A percentile compares a stretch with the other conserved stretches of the same genome.
Conservation (phyloP, 2,888 invertebrate genomes). For the Ligdia adustata region DNA sequence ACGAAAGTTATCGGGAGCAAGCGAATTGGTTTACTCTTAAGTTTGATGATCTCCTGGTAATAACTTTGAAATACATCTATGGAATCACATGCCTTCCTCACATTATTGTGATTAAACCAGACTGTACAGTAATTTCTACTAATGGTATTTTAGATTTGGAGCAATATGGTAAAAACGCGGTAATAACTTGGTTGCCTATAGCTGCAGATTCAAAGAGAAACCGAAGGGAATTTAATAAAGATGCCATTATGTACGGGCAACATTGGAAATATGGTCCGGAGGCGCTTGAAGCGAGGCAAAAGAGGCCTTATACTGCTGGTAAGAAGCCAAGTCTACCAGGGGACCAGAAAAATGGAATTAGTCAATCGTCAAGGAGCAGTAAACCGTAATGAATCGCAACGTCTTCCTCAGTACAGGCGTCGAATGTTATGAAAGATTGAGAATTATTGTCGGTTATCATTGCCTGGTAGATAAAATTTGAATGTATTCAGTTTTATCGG, state of each 20-base stretch:
- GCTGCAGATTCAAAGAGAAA: slow-evolving; percentile 37
- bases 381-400: too few relatives aligned
- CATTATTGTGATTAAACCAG: slow-evolving; percentile 53
- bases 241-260: slow-evolving; percentile 55
- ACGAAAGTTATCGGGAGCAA: slow-evolving; percentile 52
- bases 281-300: too few relatives aligned
- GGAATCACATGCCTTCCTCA: slow-evolving; percentile 61
- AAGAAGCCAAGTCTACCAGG: too few relatives aligned
- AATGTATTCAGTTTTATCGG: too few relatives aligned
- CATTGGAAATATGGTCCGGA: slow-evolving; percentile 49
- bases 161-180: slow-evolving; percentile 63
- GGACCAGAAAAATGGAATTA: too few relatives aligned
- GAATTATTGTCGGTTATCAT: too few relatives aligned
- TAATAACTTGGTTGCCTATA: slow-evolving; percentile 65
- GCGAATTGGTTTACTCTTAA: slow-evolving; percentile 74
- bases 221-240: slow-evolving; percentile 53
- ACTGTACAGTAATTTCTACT: slow-evolving; percentile 57
- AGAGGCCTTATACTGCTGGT: too few relatives aligned
- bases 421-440: too few relatives aligned
- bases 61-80: slow-evolving; percentile 56
- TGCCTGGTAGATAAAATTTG: too few relatives aligned
- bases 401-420: too few relatives aligned
- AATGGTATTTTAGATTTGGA: slow-evolving; percentile 66
- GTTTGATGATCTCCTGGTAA: slow-evolving; percentile 57
- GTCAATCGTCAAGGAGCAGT: too few relatives aligned